Conservation (phyloP, 2,797 vertebrate genomes). For the Spinibarbus caldwelli region DNA sequence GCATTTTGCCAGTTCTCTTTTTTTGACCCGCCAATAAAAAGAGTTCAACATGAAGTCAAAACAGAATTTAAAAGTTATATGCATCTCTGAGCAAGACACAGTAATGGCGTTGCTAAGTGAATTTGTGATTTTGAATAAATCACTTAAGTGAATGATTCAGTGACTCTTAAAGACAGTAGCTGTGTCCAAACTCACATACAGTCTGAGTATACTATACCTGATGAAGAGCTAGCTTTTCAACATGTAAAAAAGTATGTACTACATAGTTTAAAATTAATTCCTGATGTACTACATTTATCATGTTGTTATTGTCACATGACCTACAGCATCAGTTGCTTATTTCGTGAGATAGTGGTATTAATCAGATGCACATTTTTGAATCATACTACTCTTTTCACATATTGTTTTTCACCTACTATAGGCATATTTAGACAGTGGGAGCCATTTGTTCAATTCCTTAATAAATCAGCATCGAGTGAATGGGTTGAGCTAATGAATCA, state of each 20-base stretch:
- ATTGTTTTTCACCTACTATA: not conserved
- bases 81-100: not conserved
- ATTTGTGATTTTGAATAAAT: not conserved
- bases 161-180: conserved; percentile 6
- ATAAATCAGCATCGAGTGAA: not conserved
- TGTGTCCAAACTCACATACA: not conserved
- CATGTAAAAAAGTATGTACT: not conserved
- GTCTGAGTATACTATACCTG: not conserved
- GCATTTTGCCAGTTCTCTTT: not conserved
- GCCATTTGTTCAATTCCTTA: not conserved
- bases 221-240: not conserved
- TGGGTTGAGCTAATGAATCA: not conserved
- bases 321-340: not conserved
- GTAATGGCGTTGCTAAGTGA: not conserved
- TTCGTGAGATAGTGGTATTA: not conserved
- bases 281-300: not conserved
- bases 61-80: not conserved
- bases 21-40: not conserved
- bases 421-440: not conserved
- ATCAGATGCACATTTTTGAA: not conserved
- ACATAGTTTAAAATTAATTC: not conserved
- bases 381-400: not conserved
- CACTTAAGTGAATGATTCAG: not conserved
- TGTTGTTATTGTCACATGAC: not conserved
- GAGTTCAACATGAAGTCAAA: not conserved